Base-by-base conservation (phyloP, 2,113 vertebrate species). In the Dissostichus mawsoni region DNA sequence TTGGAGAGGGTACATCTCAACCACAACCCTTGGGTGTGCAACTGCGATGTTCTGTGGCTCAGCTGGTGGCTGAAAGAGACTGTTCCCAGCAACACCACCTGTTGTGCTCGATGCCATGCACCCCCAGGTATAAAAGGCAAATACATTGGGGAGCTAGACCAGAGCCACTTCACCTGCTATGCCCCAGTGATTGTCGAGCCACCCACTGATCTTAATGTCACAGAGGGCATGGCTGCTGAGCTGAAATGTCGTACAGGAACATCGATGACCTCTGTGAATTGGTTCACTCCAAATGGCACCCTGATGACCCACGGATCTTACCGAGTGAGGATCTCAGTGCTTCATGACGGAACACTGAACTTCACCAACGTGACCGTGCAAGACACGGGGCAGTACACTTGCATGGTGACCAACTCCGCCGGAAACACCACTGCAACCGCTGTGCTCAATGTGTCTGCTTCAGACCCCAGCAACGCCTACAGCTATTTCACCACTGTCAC, bases 41-140 rank as follows among this genome's bases (percentile, higher is more conserved):
- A 98, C 81, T 99, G 98, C 36, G 98, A 99, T 33, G 97, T 99
- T 12, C 94, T 99, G 0, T 99, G 98, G 98, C 90, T 99, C 0
- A 98, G 97, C 65, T 99, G 98, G 98, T 99, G 98, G 98, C 88
- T 99, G n/a, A 95, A 98, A 80, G 98, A 99, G 92, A 98, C 97
- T 0, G 97, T 99, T 80, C 98, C 98, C 6, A 98, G 96, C 80
- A 99, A 99, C 93, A 98, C 97, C 8, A 99, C 97, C 0, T 99
- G 98, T 89, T 99, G 98, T 20, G 98, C 98, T 5, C 97, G 98
- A 0, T 99, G 98, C 88, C 98, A 99, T 80, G 97, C 98, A 0
- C 98, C 98, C 0, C 97, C 98, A 0, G 95, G 92, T 4, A 69
- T 98, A 48, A 96, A 98, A 56, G 97, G 97, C 0, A 95, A 97